Evolutionary conservation across 2,797 vertebrate species (phyloP), one percentile per base, ranked within the genome.

Genomic region (Cossypha dichroa): DNA sequence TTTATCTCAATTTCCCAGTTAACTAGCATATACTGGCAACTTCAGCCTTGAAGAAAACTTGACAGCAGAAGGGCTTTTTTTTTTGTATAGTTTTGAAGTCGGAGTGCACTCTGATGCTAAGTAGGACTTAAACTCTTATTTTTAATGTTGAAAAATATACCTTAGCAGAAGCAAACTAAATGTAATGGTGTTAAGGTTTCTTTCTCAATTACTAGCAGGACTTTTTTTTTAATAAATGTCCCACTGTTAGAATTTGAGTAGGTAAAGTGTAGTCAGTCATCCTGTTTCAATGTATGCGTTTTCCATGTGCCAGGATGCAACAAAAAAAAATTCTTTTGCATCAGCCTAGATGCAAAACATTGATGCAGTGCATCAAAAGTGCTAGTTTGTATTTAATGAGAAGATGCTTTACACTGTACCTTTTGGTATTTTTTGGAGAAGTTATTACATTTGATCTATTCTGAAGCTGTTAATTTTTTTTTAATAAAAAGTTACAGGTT

Each of bases 311-410:
- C 94, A 97, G 95, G 97, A 97, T 98, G 96, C 97, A 96, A 98
- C 85, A 91, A 97, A 95, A 96, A 96, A 80, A 96, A 94, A 78
- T 94, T 90, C 86, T 96, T 98, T 98, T 98, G 97, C 98, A 98
- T 98, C 97, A 97, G 77, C 96, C 49, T 97, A 83, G 98, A 97
- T 98, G 97, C 97, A 98, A 97, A 98, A 97, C 97, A 97, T 97
- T 98, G 98, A 98, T 98, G 98, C 98, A 98, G 48, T 98, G 98
- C 98, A 98, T 98, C 98, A 98, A 96, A 97, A 97, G 94, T 95
- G 94, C 96, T 97, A 97, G 97, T 98, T 98, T 98, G 96, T 98
- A 98, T 97, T 98, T 98, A 98, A 98, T 79, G 97, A 98, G 96
- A 94, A 97, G 96, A 97, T 97, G 97, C 96, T 98, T 98, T 98